phyloP scores from a whole-genome alignment of 37 sponge, comb jelly and placozoan species.

The Mnemiopsis leidyi region DNA sequence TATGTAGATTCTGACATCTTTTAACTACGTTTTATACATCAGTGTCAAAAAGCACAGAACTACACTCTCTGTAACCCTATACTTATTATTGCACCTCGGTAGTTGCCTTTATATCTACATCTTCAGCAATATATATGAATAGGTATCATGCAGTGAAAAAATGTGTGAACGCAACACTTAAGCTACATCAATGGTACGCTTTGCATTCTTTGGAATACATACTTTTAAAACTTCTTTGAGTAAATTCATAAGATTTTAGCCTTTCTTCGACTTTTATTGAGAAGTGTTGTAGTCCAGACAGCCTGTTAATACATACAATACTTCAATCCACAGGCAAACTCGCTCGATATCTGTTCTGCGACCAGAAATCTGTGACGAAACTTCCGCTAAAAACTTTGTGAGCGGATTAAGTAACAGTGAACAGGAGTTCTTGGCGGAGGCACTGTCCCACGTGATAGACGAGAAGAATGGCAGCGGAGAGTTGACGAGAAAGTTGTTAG shows the following conservation, averaged over 20 bases:
- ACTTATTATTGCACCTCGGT: too few relatives aligned
- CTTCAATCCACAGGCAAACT: not conserved
- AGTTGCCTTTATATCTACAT: too few relatives aligned
- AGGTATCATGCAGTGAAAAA: not conserved
- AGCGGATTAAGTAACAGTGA: conserved; percentile 8
- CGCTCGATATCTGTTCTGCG: conserved; percentile 31
- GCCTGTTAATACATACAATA: too few relatives aligned
- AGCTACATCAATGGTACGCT: not conserved
- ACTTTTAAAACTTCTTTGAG: too few relatives aligned
- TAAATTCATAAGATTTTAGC: too few relatives aligned
- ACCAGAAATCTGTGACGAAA: conserved; percentile 14
- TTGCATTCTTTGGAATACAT: too few relatives aligned
- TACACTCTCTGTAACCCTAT: too few relatives aligned
- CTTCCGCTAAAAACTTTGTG: conserved; percentile 20
- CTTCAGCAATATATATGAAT: not conserved
- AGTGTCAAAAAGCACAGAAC: too few relatives aligned
- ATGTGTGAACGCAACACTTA: not conserved
- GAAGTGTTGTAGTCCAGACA: too few relatives aligned
- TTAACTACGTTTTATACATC: too few relatives aligned
- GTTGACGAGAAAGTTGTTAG: conserved; percentile 28
- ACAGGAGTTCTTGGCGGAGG: not conserved
- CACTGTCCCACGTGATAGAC: not conserved
- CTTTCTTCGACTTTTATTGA: too few relatives aligned
- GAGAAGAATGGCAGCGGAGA: not conserved
- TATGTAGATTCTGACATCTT: too few relatives aligned